Conservation (phyloP, 2,888 invertebrate species). For the Galerucella nymphaeae region DNA sequence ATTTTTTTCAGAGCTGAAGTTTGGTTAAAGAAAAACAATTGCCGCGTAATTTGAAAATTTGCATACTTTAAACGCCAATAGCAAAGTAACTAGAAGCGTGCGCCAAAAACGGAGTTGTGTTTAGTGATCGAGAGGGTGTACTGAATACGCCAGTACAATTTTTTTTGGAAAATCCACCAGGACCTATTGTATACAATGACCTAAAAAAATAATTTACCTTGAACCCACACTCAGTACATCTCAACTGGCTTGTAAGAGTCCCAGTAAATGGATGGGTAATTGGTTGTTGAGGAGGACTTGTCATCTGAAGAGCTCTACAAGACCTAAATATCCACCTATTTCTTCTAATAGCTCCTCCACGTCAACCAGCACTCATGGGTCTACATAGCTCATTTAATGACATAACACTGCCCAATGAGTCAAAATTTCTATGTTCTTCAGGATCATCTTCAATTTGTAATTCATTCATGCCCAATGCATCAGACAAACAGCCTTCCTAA, state of each 20-base stretch:
- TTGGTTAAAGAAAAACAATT: no score
- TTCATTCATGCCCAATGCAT: constrained; percentile 73
- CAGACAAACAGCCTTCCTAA: constrained; percentile 78
- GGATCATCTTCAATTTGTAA: constrained; percentile 57
- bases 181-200: no score
- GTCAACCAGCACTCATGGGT: constrained; percentile 60
- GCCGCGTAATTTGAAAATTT: no score
- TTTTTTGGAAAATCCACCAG: no score
- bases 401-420: constrained; percentile 61
- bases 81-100: no score
- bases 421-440: constrained; percentile 50
- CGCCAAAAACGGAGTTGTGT: no score
- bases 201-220: constrained; percentile 67
- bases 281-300: constrained; percentile 66
- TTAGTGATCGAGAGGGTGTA: no score
- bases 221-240: constrained; percentile 78
- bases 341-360: constrained; percentile 58
- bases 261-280: constrained; percentile 79
- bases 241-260: constrained; percentile 79
- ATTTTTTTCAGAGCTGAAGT: no score
- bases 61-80: no score
- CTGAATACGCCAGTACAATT: no score
- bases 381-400: constrained; percentile 63
- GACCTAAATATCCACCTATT: constrained; percentile 65
- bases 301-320: constrained; percentile 68